Percentiles rank a stretch among this genome's conserved stretches.
Conservation (phyloP, 2,797 vertebrate species). For the Melanotaenia nigrans region DNA sequence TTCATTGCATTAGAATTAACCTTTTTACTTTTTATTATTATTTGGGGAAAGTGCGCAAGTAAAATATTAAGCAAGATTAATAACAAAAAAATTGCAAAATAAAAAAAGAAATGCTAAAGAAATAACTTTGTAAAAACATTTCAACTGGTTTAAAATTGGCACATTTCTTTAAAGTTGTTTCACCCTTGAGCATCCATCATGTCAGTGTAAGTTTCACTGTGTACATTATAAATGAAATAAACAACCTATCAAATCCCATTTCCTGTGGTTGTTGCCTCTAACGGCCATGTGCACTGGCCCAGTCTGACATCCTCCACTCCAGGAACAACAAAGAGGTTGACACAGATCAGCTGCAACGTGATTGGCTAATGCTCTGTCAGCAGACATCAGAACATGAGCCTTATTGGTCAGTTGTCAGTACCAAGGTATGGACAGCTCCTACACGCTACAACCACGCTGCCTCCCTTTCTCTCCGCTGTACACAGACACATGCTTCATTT, state of each 20-base stretch:
- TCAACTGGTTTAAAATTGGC: background rate
- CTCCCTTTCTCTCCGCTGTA: constrained; percentile 1
- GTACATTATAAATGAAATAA: constrained; percentile 2
- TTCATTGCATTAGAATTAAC: background rate
- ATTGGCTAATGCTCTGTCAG: constrained; percentile 93
- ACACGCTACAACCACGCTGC: constrained; percentile 50
- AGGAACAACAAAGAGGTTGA: constrained; percentile 78
- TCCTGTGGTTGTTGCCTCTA: background rate
- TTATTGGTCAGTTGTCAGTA: constrained; percentile 86
- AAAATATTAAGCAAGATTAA: background rate
- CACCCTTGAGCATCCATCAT: constrained; percentile 7
- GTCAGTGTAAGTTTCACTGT: constrained; percentile 1
- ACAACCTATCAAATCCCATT: constrained; percentile 18
- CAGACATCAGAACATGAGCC: constrained; percentile 94
- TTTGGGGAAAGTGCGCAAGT: background rate
- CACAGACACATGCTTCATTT: constrained; percentile 8
- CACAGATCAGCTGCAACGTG: constrained; percentile 82
- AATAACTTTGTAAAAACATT: background rate
- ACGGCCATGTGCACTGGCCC: constrained; percentile 47
- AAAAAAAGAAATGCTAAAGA: background rate
- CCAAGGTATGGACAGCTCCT: constrained; percentile 76
- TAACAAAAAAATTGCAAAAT: background rate
- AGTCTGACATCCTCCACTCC: constrained; percentile 68
- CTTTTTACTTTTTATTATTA: background rate
- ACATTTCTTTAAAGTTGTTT: background rate